Conservation (phyloP, 2,797 vertebrate species). For the Balearica regulorum region DNA sequence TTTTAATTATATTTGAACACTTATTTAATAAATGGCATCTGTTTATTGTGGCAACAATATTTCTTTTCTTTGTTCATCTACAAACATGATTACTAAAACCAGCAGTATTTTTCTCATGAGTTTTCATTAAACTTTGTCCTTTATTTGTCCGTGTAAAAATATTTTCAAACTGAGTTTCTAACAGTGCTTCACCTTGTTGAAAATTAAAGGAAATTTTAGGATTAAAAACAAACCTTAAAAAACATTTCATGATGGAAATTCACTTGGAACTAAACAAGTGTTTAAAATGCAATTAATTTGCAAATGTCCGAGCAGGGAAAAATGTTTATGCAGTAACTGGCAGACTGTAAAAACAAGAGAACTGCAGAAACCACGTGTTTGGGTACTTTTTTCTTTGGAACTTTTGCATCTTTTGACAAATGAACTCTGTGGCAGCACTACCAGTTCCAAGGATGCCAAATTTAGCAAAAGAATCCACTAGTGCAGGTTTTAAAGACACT, state of each 20-base stretch:
- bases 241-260: not conserved
- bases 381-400: not conserved
- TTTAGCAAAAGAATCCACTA: not conserved
- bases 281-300: not conserved
- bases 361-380: not conserved
- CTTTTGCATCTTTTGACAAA: not conserved
- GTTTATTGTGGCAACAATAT: not conserved
- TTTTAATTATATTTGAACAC: not conserved
- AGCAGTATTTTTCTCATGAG: not conserved
- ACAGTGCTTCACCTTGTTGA: not conserved
- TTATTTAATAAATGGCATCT: not conserved
- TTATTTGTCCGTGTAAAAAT: not conserved
- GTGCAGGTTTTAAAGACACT: not conserved
- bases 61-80: not conserved
- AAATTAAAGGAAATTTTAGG: not conserved
- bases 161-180: not conserved
- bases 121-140: not conserved
- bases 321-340: not conserved
- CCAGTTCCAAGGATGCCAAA: not conserved
- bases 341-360: not conserved
- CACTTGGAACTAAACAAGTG: not conserved
- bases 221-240: not conserved
- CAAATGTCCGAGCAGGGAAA: not conserved
- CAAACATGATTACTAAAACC: not conserved
- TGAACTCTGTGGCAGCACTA: not conserved